A percentile compares a stretch with the other conserved stretches of the same genome.
phyloP scores from a whole-genome alignment of 2,797 vertebrate species.

The Fistularia commersonii region DNA sequence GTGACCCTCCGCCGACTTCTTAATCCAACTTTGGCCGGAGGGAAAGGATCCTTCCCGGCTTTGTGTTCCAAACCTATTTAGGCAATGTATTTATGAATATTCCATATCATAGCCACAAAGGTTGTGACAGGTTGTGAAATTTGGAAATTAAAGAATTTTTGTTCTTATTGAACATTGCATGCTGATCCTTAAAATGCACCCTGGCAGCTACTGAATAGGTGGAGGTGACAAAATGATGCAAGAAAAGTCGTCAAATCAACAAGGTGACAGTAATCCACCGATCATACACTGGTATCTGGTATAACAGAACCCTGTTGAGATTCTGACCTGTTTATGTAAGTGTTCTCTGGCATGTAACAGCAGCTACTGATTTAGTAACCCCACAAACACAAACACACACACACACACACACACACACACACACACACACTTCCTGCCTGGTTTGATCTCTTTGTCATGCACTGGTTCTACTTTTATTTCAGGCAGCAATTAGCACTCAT shows the following conservation, averaged over 20 bases:
- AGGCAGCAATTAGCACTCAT: constrained; percentile 49
- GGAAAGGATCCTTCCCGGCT: neutral
- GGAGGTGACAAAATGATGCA: constrained; percentile 6
- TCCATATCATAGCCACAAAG: neutral
- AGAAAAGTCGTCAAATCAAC: constrained; percentile 9
- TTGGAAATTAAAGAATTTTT: too few relatives aligned
- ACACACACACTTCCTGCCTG: constrained; percentile 12
- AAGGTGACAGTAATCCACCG: constrained; percentile 9
- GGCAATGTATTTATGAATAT: neutral
- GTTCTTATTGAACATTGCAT: too few relatives aligned
- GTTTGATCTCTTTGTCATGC: constrained; percentile 48
- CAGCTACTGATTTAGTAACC: constrained; percentile 15
- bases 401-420: constrained; percentile 14
- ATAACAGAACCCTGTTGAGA: constrained; percentile 38
- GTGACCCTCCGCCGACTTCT: constrained; percentile 3
- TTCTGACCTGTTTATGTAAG: constrained; percentile 58
- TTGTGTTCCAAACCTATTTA: neutral
- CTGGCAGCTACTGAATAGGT: too few relatives aligned
- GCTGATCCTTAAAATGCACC: too few relatives aligned
- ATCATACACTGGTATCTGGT: constrained; percentile 8
- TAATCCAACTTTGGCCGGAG: constrained; percentile 25
- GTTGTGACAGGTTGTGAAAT: too few relatives aligned
- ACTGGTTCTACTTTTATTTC: constrained; percentile 42
- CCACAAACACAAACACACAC: constrained; percentile 26
- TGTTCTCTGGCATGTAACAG: constrained; percentile 32